These are phyloP conservation scores for Probosciger aterrimus DNA, from an alignment of 2,113 vertebrate genomes.

Conservation along the genomic window DNA sequence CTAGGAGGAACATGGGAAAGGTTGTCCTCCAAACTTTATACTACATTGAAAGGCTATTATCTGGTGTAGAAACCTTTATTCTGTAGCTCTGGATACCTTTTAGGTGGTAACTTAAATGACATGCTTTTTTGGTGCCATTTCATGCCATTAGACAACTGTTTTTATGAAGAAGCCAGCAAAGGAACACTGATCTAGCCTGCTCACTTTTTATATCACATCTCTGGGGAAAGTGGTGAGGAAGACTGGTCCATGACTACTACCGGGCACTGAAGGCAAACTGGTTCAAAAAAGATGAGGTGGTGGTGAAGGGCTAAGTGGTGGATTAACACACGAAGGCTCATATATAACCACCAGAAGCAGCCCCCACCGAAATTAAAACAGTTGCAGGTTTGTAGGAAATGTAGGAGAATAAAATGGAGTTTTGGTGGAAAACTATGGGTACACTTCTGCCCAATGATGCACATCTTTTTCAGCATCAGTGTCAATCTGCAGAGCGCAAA, in stretches of 20 bases:
- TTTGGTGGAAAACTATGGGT: background rate
- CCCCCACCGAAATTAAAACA: background rate
- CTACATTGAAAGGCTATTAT: background rate
- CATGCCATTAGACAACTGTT: background rate
- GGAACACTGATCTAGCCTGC: background rate
- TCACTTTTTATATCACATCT: background rate
- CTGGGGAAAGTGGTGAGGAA: background rate
- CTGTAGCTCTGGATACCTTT: background rate
- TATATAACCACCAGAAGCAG: background rate
- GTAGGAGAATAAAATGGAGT: background rate
- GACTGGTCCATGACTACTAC: background rate
- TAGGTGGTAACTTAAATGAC: background rate
- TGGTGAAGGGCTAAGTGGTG: background rate
- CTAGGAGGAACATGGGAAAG: background rate
- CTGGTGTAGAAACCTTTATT: background rate
- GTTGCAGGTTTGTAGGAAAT: background rate
- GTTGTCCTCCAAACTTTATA: background rate
- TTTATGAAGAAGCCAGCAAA: background rate
- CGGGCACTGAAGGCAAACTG: background rate
- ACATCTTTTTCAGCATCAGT: background rate
- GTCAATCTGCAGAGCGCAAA: background rate
- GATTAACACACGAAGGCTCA: background rate
- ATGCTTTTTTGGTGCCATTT: background rate
- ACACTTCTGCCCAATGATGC: background rate
- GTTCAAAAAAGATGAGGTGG: background rate